Conservation (phyloP, 2,113 vertebrate species). For the Serinus canaria region DNA sequence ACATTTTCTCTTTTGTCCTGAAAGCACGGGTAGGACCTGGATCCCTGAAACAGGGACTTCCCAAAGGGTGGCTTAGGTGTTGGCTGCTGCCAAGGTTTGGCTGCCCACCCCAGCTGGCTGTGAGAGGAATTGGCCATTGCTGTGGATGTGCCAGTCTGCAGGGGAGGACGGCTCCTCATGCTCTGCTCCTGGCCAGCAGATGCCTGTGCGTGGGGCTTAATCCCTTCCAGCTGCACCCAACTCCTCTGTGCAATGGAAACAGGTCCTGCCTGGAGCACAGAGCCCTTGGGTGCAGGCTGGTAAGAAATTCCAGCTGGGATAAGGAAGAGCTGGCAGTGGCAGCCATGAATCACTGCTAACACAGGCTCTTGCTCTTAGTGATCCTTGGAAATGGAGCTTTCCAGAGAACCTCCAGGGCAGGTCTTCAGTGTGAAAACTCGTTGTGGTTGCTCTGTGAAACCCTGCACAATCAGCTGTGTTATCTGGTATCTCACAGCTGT, state of each 20-base stretch:
- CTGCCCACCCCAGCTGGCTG: neutral
- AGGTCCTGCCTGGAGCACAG: neutral
- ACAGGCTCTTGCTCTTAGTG: neutral
- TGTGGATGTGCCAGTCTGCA: neutral
- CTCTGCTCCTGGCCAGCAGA: neutral
- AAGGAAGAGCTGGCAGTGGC: neutral
- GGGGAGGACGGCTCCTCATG: neutral
- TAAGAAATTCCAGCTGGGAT: neutral
- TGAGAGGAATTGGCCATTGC: neutral
- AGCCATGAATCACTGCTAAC: neutral
- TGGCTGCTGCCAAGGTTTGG: neutral
- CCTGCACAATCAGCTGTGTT: rapidly evolving
- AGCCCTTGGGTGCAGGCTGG: neutral
- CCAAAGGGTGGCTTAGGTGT: neutral
- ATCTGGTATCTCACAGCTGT: rapidly evolving
- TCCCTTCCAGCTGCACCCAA: rapidly evolving
- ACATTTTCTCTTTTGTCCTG: neutral
- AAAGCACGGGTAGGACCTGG: neutral
- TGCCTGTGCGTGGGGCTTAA: neutral
- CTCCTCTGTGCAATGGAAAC: neutral
- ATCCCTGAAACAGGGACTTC: neutral
- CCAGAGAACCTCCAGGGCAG: neutral
- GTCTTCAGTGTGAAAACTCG: neutral
- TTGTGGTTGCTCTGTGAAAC: neutral
- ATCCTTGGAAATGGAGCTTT: neutral